Evolutionary conservation across 2,888 invertebrate genomes (phyloP).

Genomic region (Orthonychiurus folsomi): DNA sequence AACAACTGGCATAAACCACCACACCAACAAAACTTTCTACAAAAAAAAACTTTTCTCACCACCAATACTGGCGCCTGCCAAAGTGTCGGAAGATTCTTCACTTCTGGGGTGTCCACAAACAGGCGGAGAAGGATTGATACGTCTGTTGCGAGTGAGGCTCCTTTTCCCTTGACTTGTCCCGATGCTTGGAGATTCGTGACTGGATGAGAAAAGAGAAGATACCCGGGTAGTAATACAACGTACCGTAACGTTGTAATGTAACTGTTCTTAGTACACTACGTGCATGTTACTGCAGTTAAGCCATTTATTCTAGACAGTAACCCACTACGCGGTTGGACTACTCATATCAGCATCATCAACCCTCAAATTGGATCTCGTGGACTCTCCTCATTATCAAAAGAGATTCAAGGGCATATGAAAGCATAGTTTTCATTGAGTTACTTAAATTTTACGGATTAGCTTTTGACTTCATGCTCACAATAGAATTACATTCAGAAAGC

Average conservation of each 20-base stretch:
- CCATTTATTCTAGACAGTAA: too few species aligned
- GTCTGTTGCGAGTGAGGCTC: neutral
- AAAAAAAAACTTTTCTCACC: neutral
- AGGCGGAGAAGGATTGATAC: slow-evolving; percentile 13
- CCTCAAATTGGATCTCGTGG: too few species aligned
- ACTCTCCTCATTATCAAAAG: too few species aligned
- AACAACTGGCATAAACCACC: too few species aligned
- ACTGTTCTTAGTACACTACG: slow-evolving; percentile 3
- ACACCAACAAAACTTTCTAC: too few species aligned
- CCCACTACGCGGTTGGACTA: too few species aligned
- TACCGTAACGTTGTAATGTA: neutral
- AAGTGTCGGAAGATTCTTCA: slow-evolving; percentile 32
- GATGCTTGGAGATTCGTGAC: slow-evolving; percentile 37
- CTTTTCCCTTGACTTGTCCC: slow-evolving; percentile 30
- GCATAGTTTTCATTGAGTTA: too few species aligned
- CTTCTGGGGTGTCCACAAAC: slow-evolving; percentile 35
- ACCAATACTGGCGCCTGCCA: slow-evolving; percentile 15
- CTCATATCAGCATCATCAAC: too few species aligned
- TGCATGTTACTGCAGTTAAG: neutral
- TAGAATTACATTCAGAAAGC: too few species aligned
- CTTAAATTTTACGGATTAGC: too few species aligned
- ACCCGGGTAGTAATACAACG: neutral
- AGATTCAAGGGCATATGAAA: too few species aligned
- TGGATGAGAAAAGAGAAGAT: slow-evolving; percentile 12
- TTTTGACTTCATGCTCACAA: too few species aligned